phyloP scores from a whole-genome alignment of 2,888 invertebrate genomes.

The Pogonocherus hispidulus region DNA sequence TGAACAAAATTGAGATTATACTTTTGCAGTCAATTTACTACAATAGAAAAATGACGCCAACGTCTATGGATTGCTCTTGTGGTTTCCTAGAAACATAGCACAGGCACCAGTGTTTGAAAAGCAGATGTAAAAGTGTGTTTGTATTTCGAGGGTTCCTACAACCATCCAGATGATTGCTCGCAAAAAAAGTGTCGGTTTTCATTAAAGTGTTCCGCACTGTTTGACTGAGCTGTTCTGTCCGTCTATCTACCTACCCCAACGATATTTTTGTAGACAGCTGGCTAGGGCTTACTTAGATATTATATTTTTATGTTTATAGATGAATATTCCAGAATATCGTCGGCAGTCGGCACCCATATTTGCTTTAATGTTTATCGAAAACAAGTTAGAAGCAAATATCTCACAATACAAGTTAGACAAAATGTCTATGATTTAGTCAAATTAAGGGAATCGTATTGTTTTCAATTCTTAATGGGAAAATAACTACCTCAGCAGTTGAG shows the following conservation, averaged over 20 bases:
- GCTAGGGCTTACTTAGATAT: slow-evolving; percentile 31
- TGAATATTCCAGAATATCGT: background rate
- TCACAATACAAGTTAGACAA: too few relatives aligned
- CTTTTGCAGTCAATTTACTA: too few relatives aligned
- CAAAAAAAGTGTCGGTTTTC: background rate
- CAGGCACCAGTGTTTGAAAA: slow-evolving; percentile 19
- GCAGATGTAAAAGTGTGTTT: slow-evolving; percentile 35
- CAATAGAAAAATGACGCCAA: too few relatives aligned
- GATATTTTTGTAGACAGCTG: slow-evolving; percentile 42
- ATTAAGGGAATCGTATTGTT: too few relatives aligned
- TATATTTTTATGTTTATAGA: background rate
- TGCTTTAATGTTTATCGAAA: background rate
- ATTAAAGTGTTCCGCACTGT: background rate
- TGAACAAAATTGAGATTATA: too few relatives aligned
- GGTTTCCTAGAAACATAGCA: slow-evolving; percentile 6
- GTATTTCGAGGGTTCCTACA: slow-evolving; percentile 31
- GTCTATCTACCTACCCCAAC: slow-evolving; percentile 43
- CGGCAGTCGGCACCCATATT: background rate
- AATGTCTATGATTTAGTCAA: too few relatives aligned
- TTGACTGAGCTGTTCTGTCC: slow-evolving; percentile 15
- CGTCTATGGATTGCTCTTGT: background rate
- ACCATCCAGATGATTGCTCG: slow-evolving; percentile 9
- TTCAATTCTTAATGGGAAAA: too few relatives aligned
- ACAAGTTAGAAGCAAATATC: too few relatives aligned
- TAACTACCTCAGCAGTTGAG: too few relatives aligned